A percentile compares a stretch with the other conserved stretches of the same genome.
phyloP scores from a whole-genome alignment of 2,888 invertebrate species.

The Drosophila ochracea region DNA sequence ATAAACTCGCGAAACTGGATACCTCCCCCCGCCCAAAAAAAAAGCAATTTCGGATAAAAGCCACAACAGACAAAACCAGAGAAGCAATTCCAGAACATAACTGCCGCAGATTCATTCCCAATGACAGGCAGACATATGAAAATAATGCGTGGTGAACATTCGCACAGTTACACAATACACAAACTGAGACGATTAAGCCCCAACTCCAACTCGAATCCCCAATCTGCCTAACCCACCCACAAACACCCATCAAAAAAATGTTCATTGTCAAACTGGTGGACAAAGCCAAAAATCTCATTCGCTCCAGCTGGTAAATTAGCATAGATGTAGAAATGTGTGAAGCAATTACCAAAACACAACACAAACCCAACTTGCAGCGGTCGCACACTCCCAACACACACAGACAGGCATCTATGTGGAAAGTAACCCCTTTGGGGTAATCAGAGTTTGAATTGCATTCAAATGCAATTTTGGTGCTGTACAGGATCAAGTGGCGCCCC shows the following conservation, averaged over 20 bases:
- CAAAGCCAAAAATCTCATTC: conserved; percentile 60
- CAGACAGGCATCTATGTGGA: conserved; percentile 1
- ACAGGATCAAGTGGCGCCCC: conserved; percentile 12
- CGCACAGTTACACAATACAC: conserved; percentile 49
- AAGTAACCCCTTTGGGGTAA: conserved; percentile 34
- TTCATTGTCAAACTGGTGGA: conserved; percentile 35
- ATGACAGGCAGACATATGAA: conserved; percentile 66
- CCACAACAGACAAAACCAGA: conserved; percentile 72
- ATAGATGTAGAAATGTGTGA: conserved; percentile 65
- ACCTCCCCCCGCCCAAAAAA: conserved; percentile 28
- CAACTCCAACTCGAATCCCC: neutral
- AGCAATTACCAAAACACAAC: conserved; percentile 61
- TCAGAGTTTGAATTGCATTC: conserved; percentile 41
- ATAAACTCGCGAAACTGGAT: conserved; percentile 34
- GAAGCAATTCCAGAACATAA: conserved; percentile 34
- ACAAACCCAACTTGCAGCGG: conserved; percentile 11
- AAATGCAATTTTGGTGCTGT: conserved; percentile 24
- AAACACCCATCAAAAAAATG: conserved; percentile 1
- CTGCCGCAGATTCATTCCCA: conserved; percentile 70
- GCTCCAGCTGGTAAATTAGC: conserved; percentile 61
- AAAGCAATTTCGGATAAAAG: conserved; percentile 76
- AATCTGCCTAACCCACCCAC: neutral
- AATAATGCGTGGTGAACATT: conserved; percentile 71
- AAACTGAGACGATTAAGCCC: conserved; percentile 8
- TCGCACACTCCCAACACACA: neutral